phyloP scores from a whole-genome alignment of 2,113 vertebrate genomes.

The Menidia beryllina region DNA sequence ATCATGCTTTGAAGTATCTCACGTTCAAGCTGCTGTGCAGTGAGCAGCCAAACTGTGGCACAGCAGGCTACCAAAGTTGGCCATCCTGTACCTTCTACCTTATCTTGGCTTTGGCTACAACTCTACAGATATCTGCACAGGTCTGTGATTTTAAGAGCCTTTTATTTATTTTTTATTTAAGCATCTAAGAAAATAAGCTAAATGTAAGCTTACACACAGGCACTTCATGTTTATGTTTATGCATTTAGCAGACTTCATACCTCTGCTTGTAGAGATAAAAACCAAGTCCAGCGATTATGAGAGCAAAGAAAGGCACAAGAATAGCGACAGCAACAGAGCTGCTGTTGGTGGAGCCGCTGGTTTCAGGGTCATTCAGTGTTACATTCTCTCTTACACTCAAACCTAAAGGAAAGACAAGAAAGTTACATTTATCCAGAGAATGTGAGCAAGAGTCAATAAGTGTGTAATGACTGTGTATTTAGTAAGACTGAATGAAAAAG shows the following conservation, averaged over 20 bases:
- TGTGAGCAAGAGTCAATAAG: background rate
- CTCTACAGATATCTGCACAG: slow-evolving; percentile 30
- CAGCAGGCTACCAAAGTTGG: slow-evolving; percentile 39
- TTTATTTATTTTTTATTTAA: background rate
- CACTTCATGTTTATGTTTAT: too few species aligned
- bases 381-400: slow-evolving; percentile 89
- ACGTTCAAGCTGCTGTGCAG: slow-evolving; percentile 23
- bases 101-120: slow-evolving; percentile 29
- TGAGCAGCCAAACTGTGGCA: slow-evolving; percentile 24
- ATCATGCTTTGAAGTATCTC: slow-evolving; percentile 62
- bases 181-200: slow-evolving; percentile 10
- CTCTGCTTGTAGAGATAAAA: slow-evolving; percentile 99
- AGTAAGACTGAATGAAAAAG: slow-evolving; percentile 1
- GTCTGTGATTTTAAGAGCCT: slow-evolving; percentile 25
- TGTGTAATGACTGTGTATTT: slow-evolving; percentile 4
- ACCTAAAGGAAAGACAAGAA: slow-evolving; percentile 78
- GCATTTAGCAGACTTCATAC: too few species aligned
- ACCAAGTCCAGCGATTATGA: slow-evolving; percentile 98
- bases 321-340: slow-evolving; percentile 98
- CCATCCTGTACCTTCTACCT: slow-evolving; percentile 23
- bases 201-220: background rate
- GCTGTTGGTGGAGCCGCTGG: slow-evolving; percentile 92
- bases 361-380: slow-evolving; percentile 86
- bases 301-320: slow-evolving; percentile 99
- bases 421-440: background rate